phyloP scores from a whole-genome alignment of 2,888 invertebrate species.

The Tetragonula carbonaria region DNA sequence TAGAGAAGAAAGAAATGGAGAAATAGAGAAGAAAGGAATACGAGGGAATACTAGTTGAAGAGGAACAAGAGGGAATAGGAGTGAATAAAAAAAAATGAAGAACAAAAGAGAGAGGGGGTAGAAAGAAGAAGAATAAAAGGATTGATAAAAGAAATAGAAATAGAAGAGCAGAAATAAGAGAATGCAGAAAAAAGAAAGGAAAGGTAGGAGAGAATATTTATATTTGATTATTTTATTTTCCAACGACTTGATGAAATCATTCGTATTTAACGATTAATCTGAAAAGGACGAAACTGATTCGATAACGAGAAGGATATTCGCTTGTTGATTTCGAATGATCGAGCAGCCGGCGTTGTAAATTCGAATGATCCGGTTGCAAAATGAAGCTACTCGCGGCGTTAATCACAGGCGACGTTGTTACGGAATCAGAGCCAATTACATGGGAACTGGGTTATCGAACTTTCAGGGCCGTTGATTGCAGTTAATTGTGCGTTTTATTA shows the following conservation, averaged over 20 bases:
- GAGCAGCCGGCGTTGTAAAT: neutral
- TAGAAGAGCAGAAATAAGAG: neutral
- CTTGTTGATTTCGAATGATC: neutral
- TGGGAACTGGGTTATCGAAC: slow-evolving; percentile 59
- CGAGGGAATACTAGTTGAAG: too few relatives aligned
- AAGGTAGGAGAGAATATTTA: neutral
- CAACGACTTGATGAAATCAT: neutral
- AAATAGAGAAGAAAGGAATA: too few relatives aligned
- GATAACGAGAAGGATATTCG: neutral
- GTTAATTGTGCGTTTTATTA: slow-evolving; percentile 69
- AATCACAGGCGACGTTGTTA: slow-evolving; percentile 21
- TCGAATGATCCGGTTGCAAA: neutral
- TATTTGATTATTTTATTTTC: neutral
- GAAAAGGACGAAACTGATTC: neutral
- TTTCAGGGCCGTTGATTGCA: slow-evolving; percentile 52
- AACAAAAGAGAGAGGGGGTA: too few relatives aligned
- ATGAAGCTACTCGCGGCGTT: slow-evolving; percentile 16
- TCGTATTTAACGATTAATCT: neutral
- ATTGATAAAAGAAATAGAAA: neutral
- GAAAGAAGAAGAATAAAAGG: neutral
- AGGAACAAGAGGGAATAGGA: too few relatives aligned
- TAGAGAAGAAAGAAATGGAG: too few relatives aligned
- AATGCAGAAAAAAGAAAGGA: neutral
- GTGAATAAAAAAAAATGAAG: too few relatives aligned
- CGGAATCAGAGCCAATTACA: slow-evolving; percentile 36